Evolutionary conservation across 2,113 vertebrate species (phyloP).

Genomic region (Nothoprocta perdicaria): DNA sequence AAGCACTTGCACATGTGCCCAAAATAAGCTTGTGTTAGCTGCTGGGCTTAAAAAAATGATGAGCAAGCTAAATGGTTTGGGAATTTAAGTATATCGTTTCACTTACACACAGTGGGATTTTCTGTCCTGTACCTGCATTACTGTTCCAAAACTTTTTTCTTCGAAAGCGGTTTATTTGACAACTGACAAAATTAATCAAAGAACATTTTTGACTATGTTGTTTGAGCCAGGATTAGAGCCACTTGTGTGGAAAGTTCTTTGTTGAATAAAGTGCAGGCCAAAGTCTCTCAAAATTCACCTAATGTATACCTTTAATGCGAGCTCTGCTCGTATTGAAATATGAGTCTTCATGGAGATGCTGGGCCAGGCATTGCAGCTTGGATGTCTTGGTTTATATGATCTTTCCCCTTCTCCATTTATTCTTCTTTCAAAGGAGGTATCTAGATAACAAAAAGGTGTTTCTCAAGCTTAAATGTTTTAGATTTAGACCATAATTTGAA

Average conservation of each 20-base stretch:
- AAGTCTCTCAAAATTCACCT: not conserved
- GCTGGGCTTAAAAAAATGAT: not conserved
- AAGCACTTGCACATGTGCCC: not conserved
- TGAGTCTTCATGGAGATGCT: not conserved
- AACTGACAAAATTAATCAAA: not conserved
- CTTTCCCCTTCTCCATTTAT: not conserved
- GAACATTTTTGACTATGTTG: not conserved
- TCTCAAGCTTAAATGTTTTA: not conserved
- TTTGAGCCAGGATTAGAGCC: not conserved
- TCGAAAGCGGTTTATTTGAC: not conserved
- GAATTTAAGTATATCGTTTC: not conserved
- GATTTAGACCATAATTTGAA: not conserved
- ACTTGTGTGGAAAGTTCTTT: not conserved
- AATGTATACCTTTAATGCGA: not conserved
- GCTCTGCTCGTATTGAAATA: not conserved
- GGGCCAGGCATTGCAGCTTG: not conserved
- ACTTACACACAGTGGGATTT: not conserved
- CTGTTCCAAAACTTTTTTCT: not conserved
- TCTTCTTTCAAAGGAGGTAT: not conserved
- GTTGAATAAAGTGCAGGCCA: not conserved
- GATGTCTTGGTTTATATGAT: not conserved
- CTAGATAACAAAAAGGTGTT: not conserved
- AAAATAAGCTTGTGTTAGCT: not conserved
- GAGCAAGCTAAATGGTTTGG: not conserved
- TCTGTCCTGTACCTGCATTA: not conserved